Percentiles rank a stretch among this genome's conserved stretches.
phyloP scores from a whole-genome alignment of 1,140 invertebrate genomes.

The Thaumatotibia leucotreta region DNA sequence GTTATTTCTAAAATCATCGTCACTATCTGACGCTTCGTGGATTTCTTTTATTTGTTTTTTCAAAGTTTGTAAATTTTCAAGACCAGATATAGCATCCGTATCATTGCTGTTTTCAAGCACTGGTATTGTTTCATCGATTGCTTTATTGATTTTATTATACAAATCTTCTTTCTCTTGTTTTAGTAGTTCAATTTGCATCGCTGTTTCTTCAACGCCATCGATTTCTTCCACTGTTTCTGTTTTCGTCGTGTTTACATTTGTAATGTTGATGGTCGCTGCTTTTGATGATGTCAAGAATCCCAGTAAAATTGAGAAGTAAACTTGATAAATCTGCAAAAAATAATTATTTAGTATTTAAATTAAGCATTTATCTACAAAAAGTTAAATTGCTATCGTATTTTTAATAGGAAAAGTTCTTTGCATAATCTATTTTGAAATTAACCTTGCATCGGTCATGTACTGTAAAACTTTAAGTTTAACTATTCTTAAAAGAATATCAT shows the following conservation, averaged over 20 bases:
- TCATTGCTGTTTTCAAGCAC: slow-evolving; percentile 35
- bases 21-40: slow-evolving; percentile 18
- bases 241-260: not conserved
- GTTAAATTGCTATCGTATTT: too few species aligned
- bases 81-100: slow-evolving; percentile 29
- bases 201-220: not conserved
- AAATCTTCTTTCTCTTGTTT: slow-evolving; percentile 38
- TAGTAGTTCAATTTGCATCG: slow-evolving; percentile 20
- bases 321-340: not conserved
- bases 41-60: slow-evolving; percentile 33
- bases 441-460: too few species aligned
- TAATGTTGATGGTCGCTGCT: not conserved
- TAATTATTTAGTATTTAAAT: not conserved
- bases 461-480: too few species aligned
- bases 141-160: slow-evolving; percentile 37
- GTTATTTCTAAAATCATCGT: slow-evolving; percentile 8
- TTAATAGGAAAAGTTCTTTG: too few species aligned
- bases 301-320: not conserved
- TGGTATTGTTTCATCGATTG: slow-evolving; percentile 41
- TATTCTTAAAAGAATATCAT: too few species aligned
- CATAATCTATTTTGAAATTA: too few species aligned
- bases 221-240: not conserved
- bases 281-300: not conserved
- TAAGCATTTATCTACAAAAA: too few species aligned
- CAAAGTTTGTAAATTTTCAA: slow-evolving; percentile 35